Conservation (phyloP, 1,140 invertebrate genomes). For the Danaus melanippus region DNA sequence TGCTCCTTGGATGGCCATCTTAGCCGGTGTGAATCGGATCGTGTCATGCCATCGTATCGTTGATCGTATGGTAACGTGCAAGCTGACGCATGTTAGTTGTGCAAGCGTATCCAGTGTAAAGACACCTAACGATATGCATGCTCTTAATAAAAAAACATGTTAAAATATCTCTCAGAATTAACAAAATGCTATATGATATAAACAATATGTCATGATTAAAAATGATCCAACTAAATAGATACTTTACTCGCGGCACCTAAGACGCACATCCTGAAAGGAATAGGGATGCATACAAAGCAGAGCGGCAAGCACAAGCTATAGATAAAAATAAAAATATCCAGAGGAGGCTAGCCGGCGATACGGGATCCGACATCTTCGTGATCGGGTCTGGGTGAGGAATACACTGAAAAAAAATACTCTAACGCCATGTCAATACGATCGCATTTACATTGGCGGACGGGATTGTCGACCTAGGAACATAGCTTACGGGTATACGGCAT, state of each 20-base stretch:
- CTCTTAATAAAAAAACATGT: slow-evolving; percentile 1
- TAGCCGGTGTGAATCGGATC: slow-evolving; percentile 67
- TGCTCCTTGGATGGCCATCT: slow-evolving; percentile 35
- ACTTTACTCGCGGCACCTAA: no score
- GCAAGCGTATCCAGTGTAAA: slow-evolving; percentile 11
- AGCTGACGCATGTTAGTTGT: slow-evolving; percentile 1
- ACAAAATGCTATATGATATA: no score
- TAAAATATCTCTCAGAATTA: no score
- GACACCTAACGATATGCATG: slow-evolving; percentile 13
- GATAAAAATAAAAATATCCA: slow-evolving; percentile 44
- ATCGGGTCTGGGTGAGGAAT: slow-evolving; percentile 64
- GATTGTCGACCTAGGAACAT: slow-evolving; percentile 13
- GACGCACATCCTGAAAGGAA: slow-evolving; percentile 22
- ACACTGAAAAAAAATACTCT: slow-evolving; percentile 73
- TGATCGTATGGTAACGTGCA: slow-evolving; percentile 21
- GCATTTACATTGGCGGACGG: slow-evolving; percentile 47
- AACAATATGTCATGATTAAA: no score
- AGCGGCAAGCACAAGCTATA: slow-evolving; percentile 58
- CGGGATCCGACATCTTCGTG: slow-evolving; percentile 56
- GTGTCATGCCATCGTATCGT: slow-evolving; percentile 28
- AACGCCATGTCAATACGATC: slow-evolving; percentile 68
- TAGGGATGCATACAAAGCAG: slow-evolving; percentile 43
- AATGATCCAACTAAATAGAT: no score
- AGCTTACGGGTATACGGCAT: slow-evolving; percentile 10
- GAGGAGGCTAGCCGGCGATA: slow-evolving; percentile 66